Conservation (phyloP, 2,888 invertebrate species). For the Ormyrus rosae region DNA sequence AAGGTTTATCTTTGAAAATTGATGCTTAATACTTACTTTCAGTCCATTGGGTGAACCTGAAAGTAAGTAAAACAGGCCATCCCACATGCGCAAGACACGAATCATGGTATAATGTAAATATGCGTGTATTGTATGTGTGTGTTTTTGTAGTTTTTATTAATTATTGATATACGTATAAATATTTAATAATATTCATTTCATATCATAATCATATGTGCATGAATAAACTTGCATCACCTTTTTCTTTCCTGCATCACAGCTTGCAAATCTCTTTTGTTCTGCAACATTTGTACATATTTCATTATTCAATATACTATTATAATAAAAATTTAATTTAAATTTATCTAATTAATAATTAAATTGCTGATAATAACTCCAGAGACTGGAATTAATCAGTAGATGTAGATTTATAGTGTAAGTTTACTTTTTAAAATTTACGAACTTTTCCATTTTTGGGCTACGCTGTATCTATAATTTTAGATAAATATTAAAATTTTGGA, state of each 20-base stretch:
- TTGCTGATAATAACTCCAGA: not conserved
- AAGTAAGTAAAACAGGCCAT: conserved; percentile 50
- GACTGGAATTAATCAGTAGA: no score
- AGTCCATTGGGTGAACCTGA: conserved; percentile 47
- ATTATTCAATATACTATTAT: not conserved
- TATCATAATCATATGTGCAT: conserved; percentile 22
- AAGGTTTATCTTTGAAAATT: not conserved
- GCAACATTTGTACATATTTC: conserved; percentile 11
- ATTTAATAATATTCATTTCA: not conserved
- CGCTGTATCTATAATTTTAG: no score
- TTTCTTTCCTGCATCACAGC: conserved; percentile 4
- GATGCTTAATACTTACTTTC: conserved; percentile 52
- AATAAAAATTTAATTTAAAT: not conserved
- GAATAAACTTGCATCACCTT: conserved; percentile 21
- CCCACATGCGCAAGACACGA: conserved; percentile 26
- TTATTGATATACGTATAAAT: not conserved
- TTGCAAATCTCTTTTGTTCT: conserved; percentile 22
- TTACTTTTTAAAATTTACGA: no score
- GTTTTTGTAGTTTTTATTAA: conserved; percentile 8
- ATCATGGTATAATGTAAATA: conserved; percentile 39
- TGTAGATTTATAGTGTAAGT: not conserved
- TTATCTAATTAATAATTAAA: not conserved
- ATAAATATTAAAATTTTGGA: no score
- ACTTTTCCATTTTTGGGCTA: no score
- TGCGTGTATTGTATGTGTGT: not conserved